Evolutionary conservation across 1,140 invertebrate genomes (phyloP).

Genomic region (Centruroides vittatus): DNA sequence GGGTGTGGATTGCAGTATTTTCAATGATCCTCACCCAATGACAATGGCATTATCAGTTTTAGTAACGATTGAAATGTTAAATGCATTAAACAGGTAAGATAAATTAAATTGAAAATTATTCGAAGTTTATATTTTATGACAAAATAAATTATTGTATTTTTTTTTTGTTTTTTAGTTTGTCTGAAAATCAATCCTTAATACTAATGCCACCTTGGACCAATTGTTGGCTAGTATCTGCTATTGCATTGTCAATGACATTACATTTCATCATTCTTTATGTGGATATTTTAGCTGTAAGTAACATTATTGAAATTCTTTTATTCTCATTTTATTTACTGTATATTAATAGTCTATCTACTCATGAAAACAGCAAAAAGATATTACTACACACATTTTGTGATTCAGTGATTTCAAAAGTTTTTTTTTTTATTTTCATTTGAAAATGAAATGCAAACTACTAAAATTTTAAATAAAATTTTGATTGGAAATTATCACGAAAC

Average conservation of each 20-base stretch:
- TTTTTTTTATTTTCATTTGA: too few relatives aligned
- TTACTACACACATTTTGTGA: too few relatives aligned
- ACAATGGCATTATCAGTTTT: conserved; percentile 99
- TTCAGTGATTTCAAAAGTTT: too few relatives aligned
- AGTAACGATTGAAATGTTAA: conserved; percentile 99
- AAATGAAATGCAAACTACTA: too few relatives aligned
- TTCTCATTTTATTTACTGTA: too few relatives aligned
- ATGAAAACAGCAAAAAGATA: too few relatives aligned
- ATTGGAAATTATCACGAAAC: too few relatives aligned
- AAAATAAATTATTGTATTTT: not conserved
- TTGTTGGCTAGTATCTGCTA: conserved; percentile 92
- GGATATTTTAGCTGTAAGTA: conserved; percentile 93
- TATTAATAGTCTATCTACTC: too few relatives aligned
- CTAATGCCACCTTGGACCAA: conserved; percentile 98
- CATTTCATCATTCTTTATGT: conserved; percentile 99
- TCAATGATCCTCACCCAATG: conserved; percentile 97
- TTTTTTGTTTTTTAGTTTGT: conserved; percentile 53
- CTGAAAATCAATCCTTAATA: conserved; percentile 97
- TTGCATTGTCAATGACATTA: conserved; percentile 96
- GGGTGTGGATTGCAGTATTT: conserved; percentile 92
- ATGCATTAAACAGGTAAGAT: conserved; percentile 93
- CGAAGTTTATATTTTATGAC: too few relatives aligned
- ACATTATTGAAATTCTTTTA: not conserved
- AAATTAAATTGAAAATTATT: not conserved
- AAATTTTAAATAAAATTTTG: too few relatives aligned